Evolutionary conservation across 2,113 vertebrate species (phyloP), one percentile per base, ranked within the genome.

Genomic region (Numida meleagris): DNA sequence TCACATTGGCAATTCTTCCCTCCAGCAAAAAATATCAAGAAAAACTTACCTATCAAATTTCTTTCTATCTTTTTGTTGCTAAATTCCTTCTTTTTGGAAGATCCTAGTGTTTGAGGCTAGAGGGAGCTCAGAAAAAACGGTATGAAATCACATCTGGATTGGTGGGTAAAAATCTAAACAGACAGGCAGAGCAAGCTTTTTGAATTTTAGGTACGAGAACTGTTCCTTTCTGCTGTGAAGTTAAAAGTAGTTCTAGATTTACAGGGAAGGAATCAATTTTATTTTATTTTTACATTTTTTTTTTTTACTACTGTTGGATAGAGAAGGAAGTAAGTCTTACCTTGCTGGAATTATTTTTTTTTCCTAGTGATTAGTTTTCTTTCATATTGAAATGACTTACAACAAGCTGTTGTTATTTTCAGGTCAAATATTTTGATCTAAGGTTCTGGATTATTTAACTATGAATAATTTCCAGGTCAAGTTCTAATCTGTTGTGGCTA

Each of bases 371-470:
- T 83, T 94, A 62, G 45, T 55, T 79, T 95, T 82, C 53, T 50
- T 34, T 78, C 21, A 9, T 77, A 80, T 19, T 87, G 71, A 88
- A 94, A 45, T 96, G 70, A 94, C 77, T 62, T 89, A 62, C 57
- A 86, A 42, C 40, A 70, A 58, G 4, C 4, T 86, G 82, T 84
- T 83, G 36, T 48, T 59, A 42, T 94, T 94, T 96, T 95, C 74
- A 84, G 25, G 61, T 89, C 36, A 97, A 93, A 94, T 82, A 45
- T 71, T 82, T 89, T 48, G 82, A 74, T 94, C 76, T 94, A 51
- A 92, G 85, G 91, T 97, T 97, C 95, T 93, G 89, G 84, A 75
- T 50, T 96, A 92, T 94, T 97, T 96, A 95, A 86, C 79, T 94
- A 63, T 94, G 91, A 97, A 95, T 94, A 97, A 97, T 95, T 96